Percentiles rank a stretch among this genome's conserved stretches.
phyloP scores from a whole-genome alignment of 2,797 vertebrate species.

The Cryptoprocta ferox region DNA sequence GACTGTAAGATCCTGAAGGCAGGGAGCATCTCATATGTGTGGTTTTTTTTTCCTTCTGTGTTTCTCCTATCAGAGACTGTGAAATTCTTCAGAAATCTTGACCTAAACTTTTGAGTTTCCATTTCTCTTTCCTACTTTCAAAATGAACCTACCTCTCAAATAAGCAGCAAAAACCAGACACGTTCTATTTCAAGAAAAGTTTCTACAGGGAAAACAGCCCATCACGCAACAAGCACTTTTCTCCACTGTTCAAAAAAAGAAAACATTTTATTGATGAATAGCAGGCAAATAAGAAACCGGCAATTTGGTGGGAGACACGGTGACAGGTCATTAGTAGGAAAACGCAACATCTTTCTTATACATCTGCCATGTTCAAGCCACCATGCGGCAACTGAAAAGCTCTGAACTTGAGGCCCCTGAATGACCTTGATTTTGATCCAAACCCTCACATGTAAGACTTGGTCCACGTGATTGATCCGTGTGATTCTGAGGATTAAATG shows the following conservation, averaged over 20 bases:
- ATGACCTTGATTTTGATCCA: background rate
- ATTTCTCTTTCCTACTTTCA: background rate
- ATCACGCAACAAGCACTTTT: background rate
- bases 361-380: background rate
- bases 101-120: background rate
- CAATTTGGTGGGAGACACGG: background rate
- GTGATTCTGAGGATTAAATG: background rate
- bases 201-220: slow-evolving; percentile 22
- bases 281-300: background rate
- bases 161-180: background rate
- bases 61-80: background rate
- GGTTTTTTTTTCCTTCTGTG: background rate
- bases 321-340: background rate
- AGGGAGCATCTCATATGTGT: background rate
- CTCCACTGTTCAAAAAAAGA: background rate
- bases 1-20: background rate
- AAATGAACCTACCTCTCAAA: background rate
- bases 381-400: accelerated
- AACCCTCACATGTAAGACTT: background rate
- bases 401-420: background rate
- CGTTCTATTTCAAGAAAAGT: background rate
- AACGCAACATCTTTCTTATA: background rate
- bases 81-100: background rate
- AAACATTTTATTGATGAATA: slow-evolving; percentile 15
- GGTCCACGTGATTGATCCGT: background rate